phyloP scores from a whole-genome alignment of 2,888 invertebrate genomes.

The Apomyelois bistriatella region DNA sequence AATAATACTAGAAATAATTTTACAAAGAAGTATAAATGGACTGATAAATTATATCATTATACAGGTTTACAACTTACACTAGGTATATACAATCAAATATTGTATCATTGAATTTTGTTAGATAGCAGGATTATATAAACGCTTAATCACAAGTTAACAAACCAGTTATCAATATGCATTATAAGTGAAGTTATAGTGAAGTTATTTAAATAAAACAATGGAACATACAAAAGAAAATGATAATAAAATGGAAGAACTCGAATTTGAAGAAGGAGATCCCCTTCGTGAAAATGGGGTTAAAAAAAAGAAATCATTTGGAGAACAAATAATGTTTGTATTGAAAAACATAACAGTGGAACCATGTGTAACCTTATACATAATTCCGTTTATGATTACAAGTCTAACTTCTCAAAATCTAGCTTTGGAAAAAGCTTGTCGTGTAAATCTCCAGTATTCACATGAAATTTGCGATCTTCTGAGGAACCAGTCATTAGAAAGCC shows the following conservation, averaged over 20 bases:
- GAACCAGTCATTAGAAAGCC: constrained; percentile 78
- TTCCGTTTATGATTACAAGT: constrained; percentile 63
- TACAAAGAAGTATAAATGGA: too few relatives aligned
- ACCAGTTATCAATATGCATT: not conserved
- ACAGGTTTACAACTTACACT: too few relatives aligned
- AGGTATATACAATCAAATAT: too few relatives aligned
- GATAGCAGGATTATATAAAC: not conserved
- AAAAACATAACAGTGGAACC: constrained; percentile 38
- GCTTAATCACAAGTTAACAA: not conserved
- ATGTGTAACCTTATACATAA: constrained; percentile 28
- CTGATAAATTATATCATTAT: too few relatives aligned
- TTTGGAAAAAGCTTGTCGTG: constrained; percentile 88
- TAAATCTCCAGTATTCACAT: constrained; percentile 83
- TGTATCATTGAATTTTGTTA: not conserved
- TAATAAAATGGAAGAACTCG: constrained; percentile 9
- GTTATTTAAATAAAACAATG: not conserved
- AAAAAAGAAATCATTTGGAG: constrained; percentile 14
- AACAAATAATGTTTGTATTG: constrained; percentile 12
- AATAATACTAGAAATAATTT: too few relatives aligned
- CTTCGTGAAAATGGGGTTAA: constrained; percentile 10
- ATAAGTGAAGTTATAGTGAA: not conserved
- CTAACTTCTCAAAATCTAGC: constrained; percentile 87
- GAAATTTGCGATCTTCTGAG: constrained; percentile 85
- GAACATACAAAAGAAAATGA: not conserved
- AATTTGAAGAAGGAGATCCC: constrained; percentile 26